Conservation (phyloP, 2,113 vertebrate genomes). For the Phasianus colchicus region DNA sequence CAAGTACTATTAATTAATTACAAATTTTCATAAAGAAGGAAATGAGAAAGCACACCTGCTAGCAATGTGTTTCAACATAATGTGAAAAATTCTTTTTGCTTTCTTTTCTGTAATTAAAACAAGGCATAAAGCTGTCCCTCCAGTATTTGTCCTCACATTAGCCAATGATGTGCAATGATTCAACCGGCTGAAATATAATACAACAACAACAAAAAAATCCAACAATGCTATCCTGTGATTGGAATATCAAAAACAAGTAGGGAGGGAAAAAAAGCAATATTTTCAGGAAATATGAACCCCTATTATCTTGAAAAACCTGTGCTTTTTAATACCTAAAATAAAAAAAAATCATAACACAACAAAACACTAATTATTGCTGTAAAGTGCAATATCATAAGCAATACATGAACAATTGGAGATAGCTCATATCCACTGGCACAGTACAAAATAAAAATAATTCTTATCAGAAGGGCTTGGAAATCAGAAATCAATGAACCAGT, state of each 20-base stretch:
- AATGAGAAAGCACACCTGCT: background rate
- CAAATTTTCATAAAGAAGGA: background rate
- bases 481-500: background rate
- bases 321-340: background rate
- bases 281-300: background rate
- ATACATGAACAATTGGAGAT: background rate
- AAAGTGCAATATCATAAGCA: background rate
- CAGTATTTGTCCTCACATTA: background rate
- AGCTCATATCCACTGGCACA: background rate
- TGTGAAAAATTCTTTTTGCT: background rate
- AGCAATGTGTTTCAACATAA: background rate
- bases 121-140: background rate
- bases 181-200: background rate
- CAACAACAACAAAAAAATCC: background rate
- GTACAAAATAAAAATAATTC: background rate
- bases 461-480: background rate
- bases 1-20: background rate
- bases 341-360: background rate
- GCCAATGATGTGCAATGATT: background rate
- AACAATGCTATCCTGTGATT: background rate
- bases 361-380: background rate
- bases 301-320: background rate
- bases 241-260: background rate
- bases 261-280: background rate
- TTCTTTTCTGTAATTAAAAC: slow-evolving; percentile 13